A percentile compares a stretch with the other conserved stretches of the same genome.
Conservation (phyloP, 1,140 invertebrate genomes). For the Macrobrachium nipponense region DNA sequence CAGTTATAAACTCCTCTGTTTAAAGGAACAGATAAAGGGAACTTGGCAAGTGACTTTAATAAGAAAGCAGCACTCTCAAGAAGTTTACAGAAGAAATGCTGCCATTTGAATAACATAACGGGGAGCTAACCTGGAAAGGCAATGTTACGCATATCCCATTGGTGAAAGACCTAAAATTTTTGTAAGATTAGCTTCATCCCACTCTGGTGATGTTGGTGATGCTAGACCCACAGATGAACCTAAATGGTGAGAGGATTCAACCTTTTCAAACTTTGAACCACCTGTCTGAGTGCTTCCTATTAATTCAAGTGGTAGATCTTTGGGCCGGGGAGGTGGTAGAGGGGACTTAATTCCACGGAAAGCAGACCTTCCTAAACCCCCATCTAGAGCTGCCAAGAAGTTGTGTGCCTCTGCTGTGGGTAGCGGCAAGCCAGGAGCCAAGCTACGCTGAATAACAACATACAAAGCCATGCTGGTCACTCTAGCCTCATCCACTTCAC, state of each 20-base stretch:
- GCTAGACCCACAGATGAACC: slow-evolving; percentile 34
- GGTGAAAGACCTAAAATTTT: slow-evolving; percentile 53
- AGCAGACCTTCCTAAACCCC: slow-evolving; percentile 50
- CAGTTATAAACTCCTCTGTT: slow-evolving; percentile 6
- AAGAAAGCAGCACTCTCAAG: background rate
- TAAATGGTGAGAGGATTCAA: slow-evolving; percentile 6
- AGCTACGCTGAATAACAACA: slow-evolving; percentile 55
- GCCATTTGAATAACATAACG: background rate
- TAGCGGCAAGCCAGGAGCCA: slow-evolving; percentile 49
- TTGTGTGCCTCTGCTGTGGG: slow-evolving; percentile 38
- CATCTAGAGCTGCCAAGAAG: slow-evolving; percentile 47
- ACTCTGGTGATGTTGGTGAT: slow-evolving; percentile 52
- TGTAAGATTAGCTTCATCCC: slow-evolving; percentile 56
- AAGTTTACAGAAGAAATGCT: background rate
- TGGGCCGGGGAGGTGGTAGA: slow-evolving; percentile 46
- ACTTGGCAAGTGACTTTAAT: no score
- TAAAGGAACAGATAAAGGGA: slow-evolving; percentile 16
- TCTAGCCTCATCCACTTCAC: slow-evolving; percentile 48
- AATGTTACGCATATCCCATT: slow-evolving; percentile 49
- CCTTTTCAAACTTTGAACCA: slow-evolving; percentile 23
- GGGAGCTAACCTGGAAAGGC: slow-evolving; percentile 5
- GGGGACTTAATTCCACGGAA: slow-evolving; percentile 47
- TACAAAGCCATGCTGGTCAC: slow-evolving; percentile 55
- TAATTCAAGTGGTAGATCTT: slow-evolving; percentile 47
- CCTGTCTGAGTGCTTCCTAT: slow-evolving; percentile 9